Base-by-base conservation (phyloP, 1,140 invertebrate species). In the Apolygus lucorum region DNA sequence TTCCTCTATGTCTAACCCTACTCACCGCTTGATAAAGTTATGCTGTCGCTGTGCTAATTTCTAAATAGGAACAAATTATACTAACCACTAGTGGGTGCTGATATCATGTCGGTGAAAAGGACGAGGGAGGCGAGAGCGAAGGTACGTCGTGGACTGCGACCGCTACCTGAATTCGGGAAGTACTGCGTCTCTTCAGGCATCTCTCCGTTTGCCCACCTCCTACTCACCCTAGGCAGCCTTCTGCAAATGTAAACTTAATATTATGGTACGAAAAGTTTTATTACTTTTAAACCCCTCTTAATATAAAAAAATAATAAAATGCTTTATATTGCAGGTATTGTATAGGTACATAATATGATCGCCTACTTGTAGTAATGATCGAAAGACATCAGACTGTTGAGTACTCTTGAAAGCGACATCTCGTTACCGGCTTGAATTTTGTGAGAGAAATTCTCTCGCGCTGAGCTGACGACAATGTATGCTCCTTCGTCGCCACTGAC, bases 371-470 rank as follows among this genome's bases (percentile, higher is more conserved):
- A n/a, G n/a, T n/a, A n/a, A n/a, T n/a, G n/a, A n/a, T 81, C 79
- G 49, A 82, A 78, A 13, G 70, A 70, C 69, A 79, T 74, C 25
- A 82, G 74, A 17, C 73, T 72, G 42, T 77, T 72, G 0, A 79
- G 72, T 26, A 82, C 77, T 14, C 76, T 74, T 4, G 75, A 72
- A 54, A 76, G 75, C 25, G 76, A 79, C 1, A 82, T 75, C 63
- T 79, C 78, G 67, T 81, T 81, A 24, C 78, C 80, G 11, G 78
- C 80, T 71, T 81, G 78, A 72, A 80, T 76, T 21, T 74, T 72
- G 72, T 79, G 78, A 22, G 76, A 69, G 21, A 76, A 70, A n/a
- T 21, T 66, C 28, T 74, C 72, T 63, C 80, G 69, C 8, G 78
- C 72, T 0, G 76, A 75, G 28, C 80, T 78, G 24, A 79, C 70